A percentile compares a stretch with the other conserved stretches of the same genome.
Evolutionary conservation across 2,888 invertebrate genomes (phyloP).

Genomic region (Odontothrips loti): DNA sequence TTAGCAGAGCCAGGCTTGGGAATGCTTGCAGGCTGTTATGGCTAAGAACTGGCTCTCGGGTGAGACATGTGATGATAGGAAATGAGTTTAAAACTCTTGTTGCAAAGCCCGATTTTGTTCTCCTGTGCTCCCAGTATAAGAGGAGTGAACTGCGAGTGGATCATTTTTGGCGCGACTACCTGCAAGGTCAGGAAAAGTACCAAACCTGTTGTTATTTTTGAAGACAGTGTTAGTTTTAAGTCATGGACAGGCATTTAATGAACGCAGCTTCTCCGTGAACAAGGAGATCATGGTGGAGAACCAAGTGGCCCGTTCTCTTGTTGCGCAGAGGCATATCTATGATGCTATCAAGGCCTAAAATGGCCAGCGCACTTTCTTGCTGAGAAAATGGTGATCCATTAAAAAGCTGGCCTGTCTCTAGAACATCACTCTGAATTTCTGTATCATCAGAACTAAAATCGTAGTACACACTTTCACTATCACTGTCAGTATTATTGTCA

Average conservation of each 20-base stretch:
- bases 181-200: neutral
- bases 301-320: conserved; percentile 35
- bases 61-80: neutral
- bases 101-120: neutral
- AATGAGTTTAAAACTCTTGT: neutral
- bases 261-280: conserved; percentile 39
- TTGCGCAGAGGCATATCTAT: conserved; percentile 38
- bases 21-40: neutral
- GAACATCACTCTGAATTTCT: neutral
- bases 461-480: neutral
- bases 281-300: conserved; percentile 39
- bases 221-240: conserved; percentile 37
- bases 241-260: conserved; percentile 39
- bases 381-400: neutral
- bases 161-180: neutral
- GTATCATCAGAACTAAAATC: neutral
- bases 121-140: neutral
- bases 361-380: conserved; percentile 15
- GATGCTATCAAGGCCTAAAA: conserved; percentile 36
- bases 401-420: neutral
- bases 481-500: neutral
- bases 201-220: conserved; percentile 27
- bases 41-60: neutral
- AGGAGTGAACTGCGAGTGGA: neutral
- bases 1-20: neutral